These are phyloP conservation scores for Motacilla alba DNA, from an alignment of 2,113 vertebrate genomes.

Conservation along the genomic window DNA sequence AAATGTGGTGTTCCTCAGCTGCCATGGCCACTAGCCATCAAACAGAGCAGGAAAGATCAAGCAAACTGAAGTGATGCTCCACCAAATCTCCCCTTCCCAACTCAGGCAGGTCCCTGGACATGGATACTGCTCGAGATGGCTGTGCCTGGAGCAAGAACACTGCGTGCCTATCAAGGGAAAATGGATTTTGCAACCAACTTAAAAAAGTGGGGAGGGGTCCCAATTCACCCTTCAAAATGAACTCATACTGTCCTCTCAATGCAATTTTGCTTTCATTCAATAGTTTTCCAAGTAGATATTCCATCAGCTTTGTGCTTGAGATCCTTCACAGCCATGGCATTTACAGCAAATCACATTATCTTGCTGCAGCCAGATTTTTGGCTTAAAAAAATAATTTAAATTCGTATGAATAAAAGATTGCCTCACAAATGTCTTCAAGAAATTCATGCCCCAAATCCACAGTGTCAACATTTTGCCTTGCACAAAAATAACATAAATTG, in stretches of 20 bases:
- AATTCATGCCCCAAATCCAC: background rate
- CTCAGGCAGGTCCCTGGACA: background rate
- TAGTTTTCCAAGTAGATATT: background rate
- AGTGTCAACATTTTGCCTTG: conserved; percentile 4
- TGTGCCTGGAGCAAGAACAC: background rate
- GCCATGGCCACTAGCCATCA: background rate
- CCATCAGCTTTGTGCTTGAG: conserved; percentile 1
- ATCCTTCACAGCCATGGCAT: conserved; percentile 14
- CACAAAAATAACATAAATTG: background rate
- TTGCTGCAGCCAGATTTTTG: conserved; percentile 26
- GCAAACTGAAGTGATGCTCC: background rate
- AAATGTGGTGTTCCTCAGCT: background rate
- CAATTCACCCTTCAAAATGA: background rate
- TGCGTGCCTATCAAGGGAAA: accelerated
- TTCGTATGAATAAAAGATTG: conserved; percentile 44
- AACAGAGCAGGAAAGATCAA: background rate
- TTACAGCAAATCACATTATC: conserved; percentile 28
- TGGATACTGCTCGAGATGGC: background rate
- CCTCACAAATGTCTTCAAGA: conserved; percentile 14
- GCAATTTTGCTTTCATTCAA: background rate
- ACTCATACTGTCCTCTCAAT: background rate
- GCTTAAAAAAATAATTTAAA: background rate
- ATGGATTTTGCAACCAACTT: background rate
- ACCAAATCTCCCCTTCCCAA: background rate
- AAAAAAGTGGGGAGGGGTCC: background rate